phyloP scores from a whole-genome alignment of 2,888 invertebrate species.

The Timandra comae region DNA sequence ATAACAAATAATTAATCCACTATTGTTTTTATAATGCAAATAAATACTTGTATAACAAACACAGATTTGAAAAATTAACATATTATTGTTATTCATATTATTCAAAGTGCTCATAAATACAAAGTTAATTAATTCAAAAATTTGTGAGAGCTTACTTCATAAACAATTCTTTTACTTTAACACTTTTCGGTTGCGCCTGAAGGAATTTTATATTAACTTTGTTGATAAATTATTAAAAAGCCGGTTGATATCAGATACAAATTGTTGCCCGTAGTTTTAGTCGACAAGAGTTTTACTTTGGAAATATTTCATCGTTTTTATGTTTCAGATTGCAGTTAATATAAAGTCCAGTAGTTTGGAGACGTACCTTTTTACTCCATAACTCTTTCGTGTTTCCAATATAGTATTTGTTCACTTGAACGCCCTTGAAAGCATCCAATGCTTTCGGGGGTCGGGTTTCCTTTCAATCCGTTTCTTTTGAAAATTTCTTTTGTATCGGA shows the following conservation, averaged over 20 bases:
- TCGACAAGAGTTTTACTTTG: no score
- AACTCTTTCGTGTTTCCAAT: no score
- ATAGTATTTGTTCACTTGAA: slow-evolving; percentile 18
- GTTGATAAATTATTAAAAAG: no score
- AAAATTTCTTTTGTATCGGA: slow-evolving; percentile 23
- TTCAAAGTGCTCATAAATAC: no score
- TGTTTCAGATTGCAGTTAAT: slow-evolving; percentile 59
- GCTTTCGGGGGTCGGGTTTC: slow-evolving; percentile 26
- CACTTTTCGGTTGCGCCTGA: background rate
- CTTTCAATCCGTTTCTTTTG: slow-evolving; percentile 19
- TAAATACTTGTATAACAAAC: no score
- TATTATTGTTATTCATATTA: no score
- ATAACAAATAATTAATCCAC: no score
- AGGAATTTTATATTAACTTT: slow-evolving; percentile 7
- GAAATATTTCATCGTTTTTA: slow-evolving; percentile 40
- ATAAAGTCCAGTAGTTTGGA: background rate
- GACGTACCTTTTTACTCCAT: no score
- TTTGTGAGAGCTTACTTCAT: no score
- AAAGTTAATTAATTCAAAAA: background rate
- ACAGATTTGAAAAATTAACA: no score
- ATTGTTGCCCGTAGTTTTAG: slow-evolving; percentile 1
- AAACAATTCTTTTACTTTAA: background rate
- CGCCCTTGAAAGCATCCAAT: slow-evolving; percentile 21
- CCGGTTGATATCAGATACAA: no score
- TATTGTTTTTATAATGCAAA: no score